Percentiles rank a stretch among this genome's conserved stretches.
Conservation (phyloP, 2,888 invertebrate species). For the Hemithea aestivaria region DNA sequence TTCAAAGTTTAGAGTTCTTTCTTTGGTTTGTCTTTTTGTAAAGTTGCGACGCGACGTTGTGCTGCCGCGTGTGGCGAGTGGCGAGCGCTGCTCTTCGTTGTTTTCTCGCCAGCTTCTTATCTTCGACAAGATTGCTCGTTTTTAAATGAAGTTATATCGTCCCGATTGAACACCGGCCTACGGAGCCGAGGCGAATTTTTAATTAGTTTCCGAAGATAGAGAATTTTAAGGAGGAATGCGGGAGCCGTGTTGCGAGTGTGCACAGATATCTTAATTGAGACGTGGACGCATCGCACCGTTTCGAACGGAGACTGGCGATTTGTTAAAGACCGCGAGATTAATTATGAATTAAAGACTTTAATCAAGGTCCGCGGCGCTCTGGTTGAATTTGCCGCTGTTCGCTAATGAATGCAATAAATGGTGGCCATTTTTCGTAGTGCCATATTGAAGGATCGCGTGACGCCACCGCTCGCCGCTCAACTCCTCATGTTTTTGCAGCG, state of each 20-base stretch:
- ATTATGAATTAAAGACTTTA: constrained; percentile 63
- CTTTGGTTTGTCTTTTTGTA: constrained; percentile 64
- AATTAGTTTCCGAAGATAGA: constrained; percentile 79
- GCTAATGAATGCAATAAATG: constrained; percentile 63
- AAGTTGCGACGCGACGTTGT: constrained; percentile 38
- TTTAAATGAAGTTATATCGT: constrained; percentile 79
- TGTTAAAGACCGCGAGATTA: constrained; percentile 62
- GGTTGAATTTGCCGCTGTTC: constrained; percentile 43
- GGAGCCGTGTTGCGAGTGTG: constrained; percentile 62
- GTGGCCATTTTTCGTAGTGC: constrained; percentile 52
- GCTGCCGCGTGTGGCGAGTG: constrained; percentile 70
- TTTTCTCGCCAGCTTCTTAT: constrained; percentile 75
- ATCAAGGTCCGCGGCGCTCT: constrained; percentile 41
- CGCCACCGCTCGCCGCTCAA: constrained; percentile 27
- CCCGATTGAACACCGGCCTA: constrained; percentile 71
- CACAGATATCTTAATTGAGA: constrained; percentile 73
- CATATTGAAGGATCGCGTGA: constrained; percentile 57
- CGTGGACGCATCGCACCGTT: constrained; percentile 54
- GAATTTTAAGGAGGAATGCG: constrained; percentile 74
- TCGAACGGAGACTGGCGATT: constrained; percentile 55
- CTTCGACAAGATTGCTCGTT: constrained; percentile 77
- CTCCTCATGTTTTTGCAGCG: constrained; percentile 37
- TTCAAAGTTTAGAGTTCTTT: constrained; percentile 69
- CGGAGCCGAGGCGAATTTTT: constrained; percentile 76
- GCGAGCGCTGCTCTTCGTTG: constrained; percentile 72